Base-by-base conservation (phyloP, 1,140 invertebrate genomes). In the Panagrolaimus sp. region DNA sequence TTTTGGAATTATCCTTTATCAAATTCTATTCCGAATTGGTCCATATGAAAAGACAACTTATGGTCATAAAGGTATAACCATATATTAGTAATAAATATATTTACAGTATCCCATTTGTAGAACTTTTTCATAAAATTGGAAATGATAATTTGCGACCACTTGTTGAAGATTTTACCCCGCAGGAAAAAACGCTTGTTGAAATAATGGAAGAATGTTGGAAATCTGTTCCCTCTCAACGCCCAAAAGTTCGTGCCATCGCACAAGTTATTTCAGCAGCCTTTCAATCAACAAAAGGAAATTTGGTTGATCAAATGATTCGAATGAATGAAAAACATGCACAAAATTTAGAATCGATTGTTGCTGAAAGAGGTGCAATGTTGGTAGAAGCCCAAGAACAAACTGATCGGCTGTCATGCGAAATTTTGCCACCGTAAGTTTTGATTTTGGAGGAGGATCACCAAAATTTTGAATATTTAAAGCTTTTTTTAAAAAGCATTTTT, bases 251-350 rank as follows among this genome's bases (percentile, higher is more conserved):
- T 8, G 65, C 71, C 6, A 32, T 80, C 7, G 10, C 52, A 43
- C 73, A 80, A 44, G 73, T 72, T 10, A 69, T 82, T 32, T 67
- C 68, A 26, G 45, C 64, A 0, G 77, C 71, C 1, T 80, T 78
- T 43, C 52, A 78, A 24, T 63, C 67, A 10, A 83, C 75, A 67
- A 77, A 81, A 67, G 82, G 82, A 28, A 83, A 83, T 58, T 52
- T 82, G 43, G 78, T 83, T 15, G 80, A 82, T 65, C 80, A 82
- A 67, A 83, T 85, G 84, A 69, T 86, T 0, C 68, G 78, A 14
- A 83, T 84, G 81, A 84, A 84, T 78, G 78, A 84, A 55, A 81
- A 83, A 65, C 80, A 84, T 55, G 83, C 83, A 0, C 65, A 74
- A 48, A 76, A 85, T 66, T 69, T 84, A 63, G 83, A 84, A 63